Percentiles rank a stretch among this genome's conserved stretches.
These are phyloP conservation scores for Eupleurogrammus muticus DNA, from an alignment of 2,797 vertebrate species.

Conservation along the genomic window DNA sequence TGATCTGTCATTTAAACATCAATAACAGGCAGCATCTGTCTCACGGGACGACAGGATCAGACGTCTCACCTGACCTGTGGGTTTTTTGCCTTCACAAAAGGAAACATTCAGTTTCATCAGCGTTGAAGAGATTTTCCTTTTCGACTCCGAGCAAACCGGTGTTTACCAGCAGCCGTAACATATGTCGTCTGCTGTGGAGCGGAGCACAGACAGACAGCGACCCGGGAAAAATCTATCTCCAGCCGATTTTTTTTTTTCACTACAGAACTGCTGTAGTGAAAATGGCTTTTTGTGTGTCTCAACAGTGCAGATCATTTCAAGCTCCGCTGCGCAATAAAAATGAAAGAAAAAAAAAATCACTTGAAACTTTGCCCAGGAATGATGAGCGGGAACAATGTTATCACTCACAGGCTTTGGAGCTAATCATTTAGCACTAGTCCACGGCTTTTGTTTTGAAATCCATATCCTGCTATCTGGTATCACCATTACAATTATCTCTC, in stretches of 20 bases:
- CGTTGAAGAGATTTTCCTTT: slow-evolving; percentile 4
- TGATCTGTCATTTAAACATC: slow-evolving; percentile 46
- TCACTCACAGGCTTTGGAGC: slow-evolving; percentile 46
- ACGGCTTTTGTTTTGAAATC: slow-evolving; percentile 45
- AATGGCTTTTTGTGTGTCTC: slow-evolving; percentile 48
- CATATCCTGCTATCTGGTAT: slow-evolving; percentile 14
- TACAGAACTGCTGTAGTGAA: slow-evolving; percentile 31
- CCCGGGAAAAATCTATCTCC: slow-evolving; percentile 39
- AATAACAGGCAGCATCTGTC: slow-evolving; percentile 32
- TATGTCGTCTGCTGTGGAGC: slow-evolving; percentile 19
- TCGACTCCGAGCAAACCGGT: slow-evolving; percentile 14
- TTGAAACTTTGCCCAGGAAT: slow-evolving; percentile 46
- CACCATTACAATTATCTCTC: slow-evolving; percentile 30
- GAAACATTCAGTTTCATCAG: slow-evolving; percentile 7
- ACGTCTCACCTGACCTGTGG: slow-evolving; percentile 16
- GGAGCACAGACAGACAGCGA: neutral
- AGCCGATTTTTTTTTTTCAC: slow-evolving; percentile 40
- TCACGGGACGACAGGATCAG: slow-evolving; percentile 21
- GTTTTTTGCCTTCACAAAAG: slow-evolving; percentile 41
- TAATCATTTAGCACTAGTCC: slow-evolving; percentile 53
- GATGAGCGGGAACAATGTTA: slow-evolving; percentile 46
- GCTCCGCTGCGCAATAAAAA: slow-evolving; percentile 62
- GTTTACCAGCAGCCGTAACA: slow-evolving; percentile 53
- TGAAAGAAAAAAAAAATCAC: slow-evolving; percentile 8
- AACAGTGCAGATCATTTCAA: slow-evolving; percentile 63